These are phyloP conservation scores for Ceyx erithaca DNA, from an alignment of 2,797 vertebrate genomes.

Conservation along the genomic window DNA sequence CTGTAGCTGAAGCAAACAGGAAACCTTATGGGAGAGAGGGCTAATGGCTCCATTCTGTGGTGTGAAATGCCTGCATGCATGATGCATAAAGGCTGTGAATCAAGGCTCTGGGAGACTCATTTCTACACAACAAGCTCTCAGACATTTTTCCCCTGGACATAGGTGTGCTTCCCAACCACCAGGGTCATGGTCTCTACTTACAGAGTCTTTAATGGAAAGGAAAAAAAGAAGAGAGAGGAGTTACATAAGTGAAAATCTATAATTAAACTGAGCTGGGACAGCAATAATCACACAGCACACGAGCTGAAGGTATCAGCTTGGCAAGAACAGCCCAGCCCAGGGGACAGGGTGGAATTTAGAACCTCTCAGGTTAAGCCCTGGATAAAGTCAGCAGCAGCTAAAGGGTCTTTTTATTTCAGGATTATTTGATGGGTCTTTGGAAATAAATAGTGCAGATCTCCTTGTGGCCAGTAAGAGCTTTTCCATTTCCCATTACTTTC, in stretches of 20 bases:
- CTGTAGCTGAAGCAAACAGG: slow-evolving; percentile 3
- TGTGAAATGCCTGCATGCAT: neutral
- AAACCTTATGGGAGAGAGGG: neutral
- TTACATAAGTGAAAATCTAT: neutral
- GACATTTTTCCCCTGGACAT: neutral
- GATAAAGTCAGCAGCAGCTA: neutral
- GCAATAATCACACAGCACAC: neutral
- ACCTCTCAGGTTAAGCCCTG: rapidly evolving
- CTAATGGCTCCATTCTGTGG: neutral
- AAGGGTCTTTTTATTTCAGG: neutral
- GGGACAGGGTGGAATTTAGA: rapidly evolving
- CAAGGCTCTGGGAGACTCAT: neutral
- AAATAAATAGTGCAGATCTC: neutral
- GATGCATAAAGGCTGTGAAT: neutral
- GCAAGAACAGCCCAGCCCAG: neutral
- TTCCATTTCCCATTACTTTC: neutral
- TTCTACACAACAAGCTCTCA: neutral
- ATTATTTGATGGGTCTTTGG: neutral
- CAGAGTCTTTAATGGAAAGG: neutral
- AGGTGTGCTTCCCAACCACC: neutral
- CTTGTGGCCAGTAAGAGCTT: neutral
- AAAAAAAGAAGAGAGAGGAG: neutral
- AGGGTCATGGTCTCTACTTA: neutral
- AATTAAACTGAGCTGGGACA: neutral
- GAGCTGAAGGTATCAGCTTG: neutral